Evolutionary conservation across 2,113 vertebrate species (phyloP).

Genomic region (Micronycteris hirsuta): DNA sequence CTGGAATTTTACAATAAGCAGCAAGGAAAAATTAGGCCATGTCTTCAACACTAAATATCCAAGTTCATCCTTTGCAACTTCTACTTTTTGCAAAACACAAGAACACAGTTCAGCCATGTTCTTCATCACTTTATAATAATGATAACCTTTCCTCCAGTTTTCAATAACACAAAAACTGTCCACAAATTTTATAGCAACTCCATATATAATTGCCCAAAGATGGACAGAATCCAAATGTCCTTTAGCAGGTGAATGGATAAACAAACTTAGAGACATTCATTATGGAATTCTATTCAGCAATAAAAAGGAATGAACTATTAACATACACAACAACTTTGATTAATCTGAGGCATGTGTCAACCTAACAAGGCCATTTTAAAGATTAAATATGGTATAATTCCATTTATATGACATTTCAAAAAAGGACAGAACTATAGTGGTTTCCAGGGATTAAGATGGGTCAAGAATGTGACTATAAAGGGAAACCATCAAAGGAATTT

Average conservation of each 20-base stretch:
- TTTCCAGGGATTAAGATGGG: not conserved
- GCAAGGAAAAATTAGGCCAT: not conserved
- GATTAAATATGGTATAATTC: not conserved
- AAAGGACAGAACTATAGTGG: not conserved
- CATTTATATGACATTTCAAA: not conserved
- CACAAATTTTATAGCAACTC: not conserved
- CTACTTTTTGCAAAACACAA: not conserved
- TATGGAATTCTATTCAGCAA: not conserved
- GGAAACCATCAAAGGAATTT: not conserved
- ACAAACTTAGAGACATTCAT: not conserved
- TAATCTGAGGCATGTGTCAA: not conserved
- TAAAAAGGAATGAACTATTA: not conserved
- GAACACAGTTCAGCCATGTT: not conserved
- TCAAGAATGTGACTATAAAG: not conserved
- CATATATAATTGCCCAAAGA: not conserved
- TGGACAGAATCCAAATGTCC: not conserved
- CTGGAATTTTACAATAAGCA: not conserved
- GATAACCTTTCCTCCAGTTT: not conserved
- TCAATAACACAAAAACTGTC: not conserved
- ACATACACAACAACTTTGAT: not conserved
- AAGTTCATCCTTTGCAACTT: not conserved
- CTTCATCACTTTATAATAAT: not conserved
- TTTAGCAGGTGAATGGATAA: not conserved
- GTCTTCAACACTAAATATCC: not conserved
- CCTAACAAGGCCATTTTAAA: not conserved